A percentile compares a stretch with the other conserved stretches of the same genome.
phyloP scores from a whole-genome alignment of 1,140 invertebrate genomes.

The Drosophila suzukii region DNA sequence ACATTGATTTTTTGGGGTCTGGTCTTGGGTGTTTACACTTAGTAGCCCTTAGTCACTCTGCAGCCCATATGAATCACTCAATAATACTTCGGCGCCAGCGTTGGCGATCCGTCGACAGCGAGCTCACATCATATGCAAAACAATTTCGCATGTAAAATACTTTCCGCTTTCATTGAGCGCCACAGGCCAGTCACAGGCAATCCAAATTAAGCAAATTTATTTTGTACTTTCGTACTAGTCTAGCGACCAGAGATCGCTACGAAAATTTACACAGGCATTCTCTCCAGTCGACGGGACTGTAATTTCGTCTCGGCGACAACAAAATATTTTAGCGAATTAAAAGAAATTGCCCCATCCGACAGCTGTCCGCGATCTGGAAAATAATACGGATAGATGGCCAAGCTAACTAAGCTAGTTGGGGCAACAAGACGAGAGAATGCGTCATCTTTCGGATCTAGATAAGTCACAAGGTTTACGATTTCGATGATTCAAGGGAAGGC shows the following conservation, averaged over 20 bases:
- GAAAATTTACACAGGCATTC: constrained; percentile 15
- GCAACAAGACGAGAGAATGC: neutral
- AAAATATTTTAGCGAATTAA: constrained; percentile 80
- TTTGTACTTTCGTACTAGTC: constrained; percentile 48
- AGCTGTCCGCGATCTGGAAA: constrained; percentile 20
- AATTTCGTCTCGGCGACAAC: constrained; percentile 52
- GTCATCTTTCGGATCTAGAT: constrained; percentile 11
- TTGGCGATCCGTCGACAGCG: constrained; percentile 47
- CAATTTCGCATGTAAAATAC: constrained; percentile 39
- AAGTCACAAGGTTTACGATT: constrained; percentile 7
- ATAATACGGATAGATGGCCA: constrained; percentile 64
- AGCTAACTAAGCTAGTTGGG: constrained; percentile 26
- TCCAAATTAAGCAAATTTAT: constrained; percentile 78
- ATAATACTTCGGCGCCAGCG: constrained; percentile 25
- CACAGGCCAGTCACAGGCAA: constrained; percentile 5
- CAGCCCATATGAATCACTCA: constrained; percentile 42
- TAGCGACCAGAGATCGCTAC: constrained; percentile 11
- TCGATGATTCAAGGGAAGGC: constrained; percentile 34
- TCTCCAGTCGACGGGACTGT: constrained; percentile 30
- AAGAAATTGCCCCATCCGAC: constrained; percentile 80
- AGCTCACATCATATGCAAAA: constrained; percentile 69
- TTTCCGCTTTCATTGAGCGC: constrained; percentile 70
- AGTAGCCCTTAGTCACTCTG: constrained; percentile 67
- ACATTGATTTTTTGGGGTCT: constrained; percentile 72
- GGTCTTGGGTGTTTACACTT: constrained; percentile 36